phyloP scores from a whole-genome alignment of 2,797 vertebrate species.

The Hydrocynus forskahlii region DNA sequence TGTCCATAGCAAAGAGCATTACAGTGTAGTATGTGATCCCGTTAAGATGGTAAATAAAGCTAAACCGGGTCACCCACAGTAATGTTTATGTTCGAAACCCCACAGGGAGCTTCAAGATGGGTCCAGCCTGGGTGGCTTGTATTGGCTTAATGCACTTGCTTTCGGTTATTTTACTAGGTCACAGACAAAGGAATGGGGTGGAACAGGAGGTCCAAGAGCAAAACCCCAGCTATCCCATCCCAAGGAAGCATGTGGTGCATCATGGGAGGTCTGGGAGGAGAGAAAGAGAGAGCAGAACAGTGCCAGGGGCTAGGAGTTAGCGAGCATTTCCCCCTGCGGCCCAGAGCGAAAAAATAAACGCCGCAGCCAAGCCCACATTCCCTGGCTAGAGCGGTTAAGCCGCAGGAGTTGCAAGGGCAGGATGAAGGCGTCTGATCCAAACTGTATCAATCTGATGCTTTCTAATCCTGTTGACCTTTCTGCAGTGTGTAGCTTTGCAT shows the following conservation, averaged over 20 bases:
- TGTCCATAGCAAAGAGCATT: not conserved
- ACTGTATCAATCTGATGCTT: slow-evolving; percentile 39
- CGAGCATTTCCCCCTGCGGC: slow-evolving; percentile 27
- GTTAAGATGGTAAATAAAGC: not conserved
- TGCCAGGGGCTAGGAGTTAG: slow-evolving; percentile 40
- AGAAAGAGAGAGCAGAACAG: slow-evolving; percentile 24
- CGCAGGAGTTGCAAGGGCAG: slow-evolving; percentile 32
- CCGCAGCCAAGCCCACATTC: slow-evolving; percentile 47
- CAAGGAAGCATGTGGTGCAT: slow-evolving; percentile 42
- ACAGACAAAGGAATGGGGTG: slow-evolving; percentile 30
- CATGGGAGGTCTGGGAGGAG: slow-evolving; percentile 45
- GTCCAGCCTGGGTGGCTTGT: not conserved
- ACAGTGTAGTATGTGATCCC: too few relatives aligned
- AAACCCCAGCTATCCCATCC: slow-evolving; percentile 23
- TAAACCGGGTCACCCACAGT: not conserved
- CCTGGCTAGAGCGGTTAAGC: slow-evolving; percentile 50
- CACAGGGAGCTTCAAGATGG: not conserved
- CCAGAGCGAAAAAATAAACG: slow-evolving; percentile 53
- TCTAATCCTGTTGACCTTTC: slow-evolving; percentile 59
- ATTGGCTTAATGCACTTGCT: slow-evolving; percentile 7
- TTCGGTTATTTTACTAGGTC: slow-evolving; percentile 25
- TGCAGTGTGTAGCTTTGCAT: slow-evolving; percentile 24
- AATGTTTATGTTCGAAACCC: not conserved
- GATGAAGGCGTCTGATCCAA: slow-evolving; percentile 47
- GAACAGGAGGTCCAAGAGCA: not conserved